Conservation (phyloP, 1,140 invertebrate species). For the Holotrichia oblita region DNA sequence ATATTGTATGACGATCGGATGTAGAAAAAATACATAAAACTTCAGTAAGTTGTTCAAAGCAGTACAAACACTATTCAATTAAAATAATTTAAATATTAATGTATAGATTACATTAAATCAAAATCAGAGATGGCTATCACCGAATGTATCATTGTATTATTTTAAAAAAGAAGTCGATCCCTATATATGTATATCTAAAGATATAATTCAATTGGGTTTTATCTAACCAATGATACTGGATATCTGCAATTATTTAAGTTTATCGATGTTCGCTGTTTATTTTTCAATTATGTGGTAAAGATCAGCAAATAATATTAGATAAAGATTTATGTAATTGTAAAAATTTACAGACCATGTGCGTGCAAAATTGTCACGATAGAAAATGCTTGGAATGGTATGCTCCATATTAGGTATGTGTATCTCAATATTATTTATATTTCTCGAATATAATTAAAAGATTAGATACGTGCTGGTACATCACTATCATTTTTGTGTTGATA, state of each 20-base stretch:
- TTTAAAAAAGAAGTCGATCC: too few relatives aligned
- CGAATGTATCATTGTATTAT: too few relatives aligned
- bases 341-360: slow-evolving; percentile 1
- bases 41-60: too few relatives aligned
- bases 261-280: neutral
- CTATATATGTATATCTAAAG: too few relatives aligned
- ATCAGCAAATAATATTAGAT: neutral
- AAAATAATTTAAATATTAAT: too few relatives aligned
- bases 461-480: neutral
- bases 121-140: too few relatives aligned
- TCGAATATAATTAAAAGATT: slow-evolving; percentile 3
- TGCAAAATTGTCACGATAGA: neutral
- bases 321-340: neutral
- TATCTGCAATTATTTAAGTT: neutral
- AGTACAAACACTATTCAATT: too few relatives aligned
- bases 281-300: neutral
- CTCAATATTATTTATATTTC: neutral
- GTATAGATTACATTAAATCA: too few relatives aligned
- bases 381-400: neutral
- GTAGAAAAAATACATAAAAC: too few relatives aligned
- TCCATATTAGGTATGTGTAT: neutral
- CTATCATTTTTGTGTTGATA: neutral
- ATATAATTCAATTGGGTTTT: too few relatives aligned
- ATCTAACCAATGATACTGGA: neutral
- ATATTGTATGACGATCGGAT: too few relatives aligned